These are phyloP conservation scores for Dendrocopos noguchii DNA, from an alignment of 2,113 vertebrate species.

Conservation along the genomic window DNA sequence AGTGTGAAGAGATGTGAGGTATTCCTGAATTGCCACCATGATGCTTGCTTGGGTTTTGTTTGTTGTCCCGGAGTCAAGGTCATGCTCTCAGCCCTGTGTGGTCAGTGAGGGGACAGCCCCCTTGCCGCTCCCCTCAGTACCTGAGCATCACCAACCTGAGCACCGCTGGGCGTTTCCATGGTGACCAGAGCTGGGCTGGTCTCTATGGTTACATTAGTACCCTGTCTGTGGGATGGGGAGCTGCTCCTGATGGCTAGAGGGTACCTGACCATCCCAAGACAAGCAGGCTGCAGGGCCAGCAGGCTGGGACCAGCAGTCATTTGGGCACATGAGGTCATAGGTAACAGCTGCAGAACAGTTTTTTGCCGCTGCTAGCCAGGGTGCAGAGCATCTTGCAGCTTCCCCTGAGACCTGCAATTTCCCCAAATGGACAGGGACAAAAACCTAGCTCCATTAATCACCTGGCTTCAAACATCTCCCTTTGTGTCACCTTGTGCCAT, in stretches of 20 bases:
- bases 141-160: conserved; percentile 9
- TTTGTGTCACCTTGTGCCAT: accelerated
- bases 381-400: not conserved
- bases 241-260: not conserved
- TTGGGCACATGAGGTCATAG: not conserved
- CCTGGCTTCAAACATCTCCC: not conserved
- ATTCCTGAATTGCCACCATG: not conserved
- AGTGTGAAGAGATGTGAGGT: not conserved
- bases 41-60: not conserved
- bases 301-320: not conserved
- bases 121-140: not conserved
- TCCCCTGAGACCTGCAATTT: not conserved
- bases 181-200: conserved; percentile 1
- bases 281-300: not conserved
- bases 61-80: not conserved
- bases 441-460: conserved; percentile 14
- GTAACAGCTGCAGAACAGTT: not conserved
- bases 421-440: not conserved
- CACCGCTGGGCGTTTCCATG: not conserved
- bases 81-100: not conserved
- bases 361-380: not conserved
- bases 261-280: not conserved
- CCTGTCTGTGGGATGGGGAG: conserved; percentile 17
- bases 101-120: accelerated
- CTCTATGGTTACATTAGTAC: not conserved